Base-by-base conservation (phyloP, 1,140 invertebrate genomes). In the Ladona fulva region DNA sequence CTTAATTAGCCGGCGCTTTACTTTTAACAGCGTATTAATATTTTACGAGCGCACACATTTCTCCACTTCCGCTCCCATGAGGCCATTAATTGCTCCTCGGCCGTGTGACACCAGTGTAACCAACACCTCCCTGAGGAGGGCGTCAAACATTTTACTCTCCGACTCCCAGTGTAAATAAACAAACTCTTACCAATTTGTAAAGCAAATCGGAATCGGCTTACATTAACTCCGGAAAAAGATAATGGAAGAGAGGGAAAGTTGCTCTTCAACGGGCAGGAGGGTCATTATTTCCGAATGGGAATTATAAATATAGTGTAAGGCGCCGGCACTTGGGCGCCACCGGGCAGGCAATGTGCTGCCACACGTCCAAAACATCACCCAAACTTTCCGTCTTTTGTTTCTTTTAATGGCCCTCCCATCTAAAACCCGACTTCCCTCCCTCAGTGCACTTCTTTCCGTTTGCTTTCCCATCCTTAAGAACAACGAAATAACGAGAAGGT, bases 251-350 rank as follows among this genome's bases (percentile, higher is more conserved):
- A 12, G 12, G 52, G 3, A 12, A 66, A 19, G 52, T 66, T 66
- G 14, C 44, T 52, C 44, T 52, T 19, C 44, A 52, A 10, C 44
- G 44, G n/a, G n/a, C 52, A 16, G 14, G 12, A 16, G 16, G 52
- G 52, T 66, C 52, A 66, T 66, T 66, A 66, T 66, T 52, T 52
- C 44, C 44, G 44, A 66, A 66, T 66, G 52, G 52, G 52, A 66
- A 12, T 66, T 66, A 66, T 66, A 66, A 66, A 66, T 66, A 66
- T 66, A 66, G 52, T 66, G 52, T 16, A 3, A 66, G 52, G 52
- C 52, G 52, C 52, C 52, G 12, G 3, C 52, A 19, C 52, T 6
- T 3, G 1, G 52, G 52, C 52, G 52, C 52, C 52, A 66, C 52
- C 12, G 14, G 14, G 52, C 14, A 12, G 52, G 52, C 52, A 66